Conservation (phyloP, 2,113 vertebrate genomes). For the Phylloscopus trochiloides region DNA sequence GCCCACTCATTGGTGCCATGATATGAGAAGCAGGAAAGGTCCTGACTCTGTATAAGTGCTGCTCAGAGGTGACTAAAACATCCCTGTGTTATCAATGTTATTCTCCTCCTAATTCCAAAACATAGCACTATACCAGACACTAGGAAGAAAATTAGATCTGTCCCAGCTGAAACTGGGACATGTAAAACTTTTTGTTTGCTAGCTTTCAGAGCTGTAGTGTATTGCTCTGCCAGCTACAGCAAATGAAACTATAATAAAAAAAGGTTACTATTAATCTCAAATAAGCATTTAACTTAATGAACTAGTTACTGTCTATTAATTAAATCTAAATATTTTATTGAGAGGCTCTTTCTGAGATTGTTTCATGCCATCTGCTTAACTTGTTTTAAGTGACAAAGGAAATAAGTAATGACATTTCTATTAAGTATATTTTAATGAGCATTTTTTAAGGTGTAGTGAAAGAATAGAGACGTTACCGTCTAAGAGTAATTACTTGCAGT, state of each 20-base stretch:
- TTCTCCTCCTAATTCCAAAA: not conserved
- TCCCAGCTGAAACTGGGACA: not conserved
- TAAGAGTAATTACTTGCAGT: conserved; percentile 50
- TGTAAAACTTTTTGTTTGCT: conserved; percentile 2
- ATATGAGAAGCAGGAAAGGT: not conserved
- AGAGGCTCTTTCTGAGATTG: conserved; percentile 46
- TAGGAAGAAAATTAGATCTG: not conserved
- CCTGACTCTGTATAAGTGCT: not conserved
- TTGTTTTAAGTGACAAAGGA: conserved; percentile 69
- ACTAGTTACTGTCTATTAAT: conserved; percentile 63
- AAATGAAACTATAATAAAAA: conserved; percentile 27
- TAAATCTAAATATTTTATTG: conserved; percentile 63
- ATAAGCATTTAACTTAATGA: conserved; percentile 67
- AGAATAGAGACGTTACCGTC: conserved; percentile 30
- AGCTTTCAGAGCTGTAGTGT: conserved; percentile 15
- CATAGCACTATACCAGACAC: not conserved
- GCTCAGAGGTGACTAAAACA: not conserved
- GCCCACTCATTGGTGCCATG: not conserved
- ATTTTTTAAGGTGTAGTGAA: conserved; percentile 54
- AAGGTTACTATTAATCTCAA: conserved; percentile 38
- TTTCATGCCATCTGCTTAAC: conserved; percentile 61
- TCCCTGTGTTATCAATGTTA: rapidly evolving
- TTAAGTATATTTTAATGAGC: conserved; percentile 63
- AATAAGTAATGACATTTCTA: conserved; percentile 60
- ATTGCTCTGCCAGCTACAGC: not conserved